Evolutionary conservation across 2,888 invertebrate genomes (phyloP), one percentile per base, ranked within the genome.

Genomic region (Branchinecta sandiegonensis): DNA sequence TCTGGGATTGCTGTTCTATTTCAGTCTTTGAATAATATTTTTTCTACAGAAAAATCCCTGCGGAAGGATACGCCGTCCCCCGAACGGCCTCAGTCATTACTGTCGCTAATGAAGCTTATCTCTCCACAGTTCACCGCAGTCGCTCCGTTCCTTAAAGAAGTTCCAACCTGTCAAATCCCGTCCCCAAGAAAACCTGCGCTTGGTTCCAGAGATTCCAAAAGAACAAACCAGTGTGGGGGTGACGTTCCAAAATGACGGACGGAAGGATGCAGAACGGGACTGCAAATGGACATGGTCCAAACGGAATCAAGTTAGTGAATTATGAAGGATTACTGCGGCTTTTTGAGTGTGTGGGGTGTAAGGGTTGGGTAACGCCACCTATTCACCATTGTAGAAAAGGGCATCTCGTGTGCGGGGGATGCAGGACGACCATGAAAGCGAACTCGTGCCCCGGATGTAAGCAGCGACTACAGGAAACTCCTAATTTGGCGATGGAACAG

Each of bases 401-500:
- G 5, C 73, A 73, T 66, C 65, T 72, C 17, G 68, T 73, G 6
- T 73, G 73, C 65, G 66, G 67, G 13, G 56, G 70, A 50, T 73
- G 73, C 65, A 70, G 70, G 48, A 50, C 67, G 37, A 65, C 65
- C 23, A 68, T 70, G 56, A 69, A 69, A 14, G 69, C 66, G 8
- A 56, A 56, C 10, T 56, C 63, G 63, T 73, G 73, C 50, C 72
- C 72, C 46, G 66, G 67, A 8, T 73, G 73, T 69, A 72, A 72
- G 66, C 73, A 73, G 67, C 68, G 72, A 50, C 70, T 72, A 65
- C 67, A 71, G 13, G 72, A 73, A 4, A 70, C 66, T 65, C 70
- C 70, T 67, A 73, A 73, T 69, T 8, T 71, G 65, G 72, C 72
- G 72, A 73, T 73, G 72, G 73, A 71, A 65, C 72, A 72, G 71